Percentiles rank a stretch among this genome's conserved stretches.
phyloP scores from a whole-genome alignment of 2,888 invertebrate genomes.

The Hirtodrosophila alboralis region DNA sequence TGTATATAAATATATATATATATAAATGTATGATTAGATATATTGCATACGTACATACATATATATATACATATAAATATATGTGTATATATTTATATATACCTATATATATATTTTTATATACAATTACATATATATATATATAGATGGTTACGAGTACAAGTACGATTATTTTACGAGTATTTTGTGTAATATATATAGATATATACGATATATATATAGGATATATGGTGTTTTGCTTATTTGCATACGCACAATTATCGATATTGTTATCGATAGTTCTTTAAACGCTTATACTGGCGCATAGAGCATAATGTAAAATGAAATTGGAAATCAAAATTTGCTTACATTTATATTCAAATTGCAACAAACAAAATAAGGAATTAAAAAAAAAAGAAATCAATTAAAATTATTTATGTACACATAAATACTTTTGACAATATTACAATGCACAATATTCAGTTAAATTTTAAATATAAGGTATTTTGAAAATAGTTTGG shows the following conservation, averaged over 20 bases:
- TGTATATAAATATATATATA: conserved; percentile 13
- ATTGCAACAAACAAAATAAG: conserved; percentile 3
- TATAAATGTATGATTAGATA: conserved; percentile 12
- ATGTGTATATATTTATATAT: conserved; percentile 23
- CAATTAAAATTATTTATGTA: conserved; percentile 19
- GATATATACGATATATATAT: too few relatives aligned
- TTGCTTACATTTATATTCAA: conserved; percentile 21
- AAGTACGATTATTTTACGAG: conserved; percentile 35
- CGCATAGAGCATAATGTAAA: conserved; percentile 32
- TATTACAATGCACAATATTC: conserved; percentile 44
- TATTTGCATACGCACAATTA: conserved; percentile 32
- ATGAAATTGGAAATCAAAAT: conserved; percentile 20
- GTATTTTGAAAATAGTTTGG: conserved; percentile 36
- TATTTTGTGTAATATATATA: conserved; percentile 31
- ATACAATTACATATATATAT: conserved; percentile 15
- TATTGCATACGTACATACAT: conserved; percentile 21
- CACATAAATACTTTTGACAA: conserved; percentile 14
- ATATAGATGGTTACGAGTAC: conserved; percentile 32
- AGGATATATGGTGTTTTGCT: conserved; percentile 31
- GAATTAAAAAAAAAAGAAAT: conserved; percentile 31
- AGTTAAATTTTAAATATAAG: conserved; percentile 38
- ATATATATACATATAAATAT: conserved; percentile 22
- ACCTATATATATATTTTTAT: conserved; percentile 19
- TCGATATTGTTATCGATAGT: conserved; percentile 42
- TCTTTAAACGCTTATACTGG: conserved; percentile 24